A percentile compares a stretch with the other conserved stretches of the same genome.
These are phyloP conservation scores for Lampropteryx suffumata DNA, from an alignment of 2,888 invertebrate species.

Conservation along the genomic window DNA sequence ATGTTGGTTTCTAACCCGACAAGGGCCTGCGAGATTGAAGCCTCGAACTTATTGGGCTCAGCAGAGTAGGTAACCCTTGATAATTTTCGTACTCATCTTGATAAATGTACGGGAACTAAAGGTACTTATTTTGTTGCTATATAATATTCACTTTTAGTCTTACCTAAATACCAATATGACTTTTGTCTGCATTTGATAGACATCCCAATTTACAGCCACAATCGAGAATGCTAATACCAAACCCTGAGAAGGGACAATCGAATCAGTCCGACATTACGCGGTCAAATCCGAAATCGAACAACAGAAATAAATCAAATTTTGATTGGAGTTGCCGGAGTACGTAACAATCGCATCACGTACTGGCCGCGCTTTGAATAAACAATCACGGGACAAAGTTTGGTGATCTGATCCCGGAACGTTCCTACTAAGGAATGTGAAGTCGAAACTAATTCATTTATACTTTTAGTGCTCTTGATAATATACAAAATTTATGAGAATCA, in stretches of 20 bases:
- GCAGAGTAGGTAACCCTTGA: conserved; percentile 94
- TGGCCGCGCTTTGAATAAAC: conserved; percentile 64
- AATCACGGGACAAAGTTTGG: conserved; percentile 50
- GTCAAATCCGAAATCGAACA: conserved; percentile 49
- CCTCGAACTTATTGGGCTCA: conserved; percentile 96
- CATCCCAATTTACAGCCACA: conserved; percentile 14
- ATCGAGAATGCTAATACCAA: conserved; percentile 27
- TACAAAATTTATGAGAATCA: no score
- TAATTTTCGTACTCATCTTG: conserved; percentile 95
- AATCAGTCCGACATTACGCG: conserved; percentile 44
- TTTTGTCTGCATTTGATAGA: conserved; percentile 4
- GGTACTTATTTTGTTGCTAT: no score
- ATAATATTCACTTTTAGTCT: no score
- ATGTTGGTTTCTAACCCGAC: conserved; percentile 98
- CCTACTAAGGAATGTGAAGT: conserved; percentile 25
- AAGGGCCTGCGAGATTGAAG: conserved; percentile 96
- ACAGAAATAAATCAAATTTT: conserved; percentile 65
- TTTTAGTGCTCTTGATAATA: not conserved
- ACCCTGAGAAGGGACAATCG: conserved; percentile 35
- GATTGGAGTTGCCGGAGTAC: conserved; percentile 58
- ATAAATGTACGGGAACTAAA: no score
- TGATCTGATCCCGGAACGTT: conserved; percentile 41
- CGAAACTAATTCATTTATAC: conserved; percentile 11
- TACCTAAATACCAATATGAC: no score
- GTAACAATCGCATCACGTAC: conserved; percentile 65